phyloP scores from a whole-genome alignment of 2,888 invertebrate species.

The Athrips mouffetella region DNA sequence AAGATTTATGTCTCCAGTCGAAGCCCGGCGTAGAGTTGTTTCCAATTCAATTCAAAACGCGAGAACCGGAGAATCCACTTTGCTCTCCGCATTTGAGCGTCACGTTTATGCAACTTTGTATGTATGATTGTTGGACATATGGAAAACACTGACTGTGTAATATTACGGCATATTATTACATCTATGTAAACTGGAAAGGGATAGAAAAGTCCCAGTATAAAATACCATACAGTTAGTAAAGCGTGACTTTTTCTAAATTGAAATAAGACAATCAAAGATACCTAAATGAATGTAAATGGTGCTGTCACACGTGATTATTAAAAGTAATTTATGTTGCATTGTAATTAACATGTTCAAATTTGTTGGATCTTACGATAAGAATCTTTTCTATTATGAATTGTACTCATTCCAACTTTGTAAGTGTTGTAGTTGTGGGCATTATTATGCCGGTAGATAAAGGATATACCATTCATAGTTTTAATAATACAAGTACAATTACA shows the following conservation, averaged over 20 bases:
- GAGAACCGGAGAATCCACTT: conserved; percentile 31
- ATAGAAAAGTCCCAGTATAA: no score
- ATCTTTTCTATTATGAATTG: no score
- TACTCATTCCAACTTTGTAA: no score
- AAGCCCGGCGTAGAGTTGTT: conserved; percentile 31
- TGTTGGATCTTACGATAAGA: not conserved
- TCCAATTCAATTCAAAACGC: conserved; percentile 38
- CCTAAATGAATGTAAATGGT: not conserved
- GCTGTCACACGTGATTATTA: not conserved
- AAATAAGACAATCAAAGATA: conserved; percentile 1
- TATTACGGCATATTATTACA: conserved; percentile 13
- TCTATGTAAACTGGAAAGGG: not conserved
- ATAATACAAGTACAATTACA: not conserved
- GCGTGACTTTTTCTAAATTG: not conserved
- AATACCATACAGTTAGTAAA: not conserved
- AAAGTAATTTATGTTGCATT: not conserved
- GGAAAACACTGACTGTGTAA: conserved; percentile 25
- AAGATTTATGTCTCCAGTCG: conserved; percentile 30
- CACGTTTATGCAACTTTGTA: conserved; percentile 21
- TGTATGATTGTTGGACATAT: conserved; percentile 25
- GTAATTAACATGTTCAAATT: not conserved
- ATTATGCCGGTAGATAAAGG: no score
- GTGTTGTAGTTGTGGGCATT: no score
- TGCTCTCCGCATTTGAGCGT: conserved; percentile 15
- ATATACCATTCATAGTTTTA: not conserved